Conservation (phyloP, 2,797 vertebrate species). For the Myotis vivesi region DNA sequence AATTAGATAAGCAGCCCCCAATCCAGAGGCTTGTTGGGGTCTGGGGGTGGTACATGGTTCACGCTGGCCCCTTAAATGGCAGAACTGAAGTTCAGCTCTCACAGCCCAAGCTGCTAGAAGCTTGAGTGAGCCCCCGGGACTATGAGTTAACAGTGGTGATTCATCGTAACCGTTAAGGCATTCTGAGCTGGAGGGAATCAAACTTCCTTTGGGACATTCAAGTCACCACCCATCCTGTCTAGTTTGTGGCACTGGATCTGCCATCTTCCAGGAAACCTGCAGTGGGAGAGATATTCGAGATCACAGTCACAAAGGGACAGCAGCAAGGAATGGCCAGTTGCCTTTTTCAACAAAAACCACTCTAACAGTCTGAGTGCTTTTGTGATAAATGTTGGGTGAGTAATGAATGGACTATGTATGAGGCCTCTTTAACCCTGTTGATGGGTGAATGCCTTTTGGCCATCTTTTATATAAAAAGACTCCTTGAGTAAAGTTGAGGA, state of each 20-base stretch:
- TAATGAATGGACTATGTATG: neutral
- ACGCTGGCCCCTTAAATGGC: neutral
- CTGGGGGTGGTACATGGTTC: neutral
- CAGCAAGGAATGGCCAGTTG: neutral
- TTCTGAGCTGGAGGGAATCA: neutral
- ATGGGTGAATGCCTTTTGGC: neutral
- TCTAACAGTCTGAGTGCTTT: neutral
- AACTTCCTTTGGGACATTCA: neutral
- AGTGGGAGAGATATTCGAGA: neutral
- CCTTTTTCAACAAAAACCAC: neutral
- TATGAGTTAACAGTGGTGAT: neutral
- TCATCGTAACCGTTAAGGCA: neutral
- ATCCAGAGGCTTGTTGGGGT: neutral
- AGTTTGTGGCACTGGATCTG: neutral
- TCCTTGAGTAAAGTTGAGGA: neutral
- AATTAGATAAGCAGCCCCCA: neutral
- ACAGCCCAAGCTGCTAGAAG: neutral
- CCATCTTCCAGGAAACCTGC: neutral
- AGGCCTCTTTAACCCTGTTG: neutral
- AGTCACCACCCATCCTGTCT: neutral
- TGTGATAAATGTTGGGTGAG: neutral
- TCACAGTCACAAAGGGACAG: neutral
- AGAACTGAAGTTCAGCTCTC: neutral
- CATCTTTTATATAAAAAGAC: neutral
- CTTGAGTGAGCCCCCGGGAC: neutral